Base-by-base conservation (phyloP, 2,888 invertebrate genomes). In the Pseudeuparius sepicola region DNA sequence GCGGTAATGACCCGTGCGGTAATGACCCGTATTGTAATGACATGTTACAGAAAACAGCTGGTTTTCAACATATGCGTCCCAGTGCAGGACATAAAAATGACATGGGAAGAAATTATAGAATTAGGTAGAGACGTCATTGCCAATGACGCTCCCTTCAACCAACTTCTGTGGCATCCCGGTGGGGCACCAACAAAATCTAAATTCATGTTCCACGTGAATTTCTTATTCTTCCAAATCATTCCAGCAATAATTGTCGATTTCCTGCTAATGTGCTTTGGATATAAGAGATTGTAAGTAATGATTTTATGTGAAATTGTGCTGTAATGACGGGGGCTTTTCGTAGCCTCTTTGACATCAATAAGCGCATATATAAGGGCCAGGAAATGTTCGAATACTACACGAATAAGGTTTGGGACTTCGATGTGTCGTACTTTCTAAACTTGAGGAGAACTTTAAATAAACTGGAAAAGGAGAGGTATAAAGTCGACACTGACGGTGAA, bases 331-430 rank as follows among this genome's bases (percentile, higher is more conserved):
- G n/a, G n/a, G n/a, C n/a, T 20, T 10, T 6, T 47, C 45, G 0
- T 57, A 90, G 89, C 15, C 66, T 90, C 53, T 79, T 83, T 52
- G 73, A 79, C 33, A 80, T 89, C 2, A 89, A 90, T 47, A 75
- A 78, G 37, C 76, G 86, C 24, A 81, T 93, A 46, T 72, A 71
- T 41, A 86, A 87, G 61, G 86, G 90, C 0, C 82, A 87, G 50
- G 83, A 85, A 50, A 82, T 86, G 3, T 82, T 93, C 52, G 86
- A 89, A 54, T 93, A 87, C 57, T 93, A 92, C 62, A 88, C 90
- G 0, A 85, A 81, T 53, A 85, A 85, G 55, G 82, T 85, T 35
- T 93, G 93, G 93, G 77, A 81, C 51, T 88, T 89, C 57, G 75
- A 76, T 23, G 85, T 83, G 7, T 68, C 75, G 32, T 72, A 75